Conservation (phyloP, 2,888 invertebrate species). For the Mesoligia furuncula region DNA sequence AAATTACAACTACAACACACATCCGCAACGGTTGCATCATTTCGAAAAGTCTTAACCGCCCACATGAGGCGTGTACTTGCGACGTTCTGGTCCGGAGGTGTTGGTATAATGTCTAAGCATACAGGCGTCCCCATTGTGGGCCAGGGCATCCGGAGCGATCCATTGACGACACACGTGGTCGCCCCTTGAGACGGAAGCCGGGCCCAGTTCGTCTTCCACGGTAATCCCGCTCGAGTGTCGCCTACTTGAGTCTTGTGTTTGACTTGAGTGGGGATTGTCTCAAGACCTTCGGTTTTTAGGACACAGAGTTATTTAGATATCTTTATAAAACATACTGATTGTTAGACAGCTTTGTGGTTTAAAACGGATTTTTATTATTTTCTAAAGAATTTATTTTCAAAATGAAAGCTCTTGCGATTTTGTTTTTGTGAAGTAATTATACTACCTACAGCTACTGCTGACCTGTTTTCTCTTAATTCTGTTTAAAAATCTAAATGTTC, state of each 20-base stretch:
- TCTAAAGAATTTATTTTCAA: neutral
- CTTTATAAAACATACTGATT: neutral
- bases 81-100: slow-evolving; percentile 57
- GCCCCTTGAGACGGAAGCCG: slow-evolving; percentile 82
- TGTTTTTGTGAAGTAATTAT: neutral
- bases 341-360: neutral
- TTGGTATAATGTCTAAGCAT: slow-evolving; percentile 70
- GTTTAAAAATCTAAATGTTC: neutral
- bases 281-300: slow-evolving; percentile 40
- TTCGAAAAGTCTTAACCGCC: slow-evolving; percentile 59
- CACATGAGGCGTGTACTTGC: slow-evolving; percentile 37
- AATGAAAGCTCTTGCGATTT: neutral
- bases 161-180: slow-evolving; percentile 87
- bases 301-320: slow-evolving; percentile 5
- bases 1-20: slow-evolving; percentile 64
- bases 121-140: slow-evolving; percentile 76
- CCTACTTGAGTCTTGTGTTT: slow-evolving; percentile 65
- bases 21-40: slow-evolving; percentile 54
- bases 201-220: slow-evolving; percentile 71
- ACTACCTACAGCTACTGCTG: no score
- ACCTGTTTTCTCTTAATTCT: neutral
- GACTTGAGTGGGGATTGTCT: slow-evolving; percentile 52
- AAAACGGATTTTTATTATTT: neutral
- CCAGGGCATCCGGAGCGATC: slow-evolving; percentile 82
- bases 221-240: slow-evolving; percentile 69